Percentiles rank a stretch among this genome's conserved stretches.
phyloP scores from a whole-genome alignment of 2,113 vertebrate species.

The Passer montanus region DNA sequence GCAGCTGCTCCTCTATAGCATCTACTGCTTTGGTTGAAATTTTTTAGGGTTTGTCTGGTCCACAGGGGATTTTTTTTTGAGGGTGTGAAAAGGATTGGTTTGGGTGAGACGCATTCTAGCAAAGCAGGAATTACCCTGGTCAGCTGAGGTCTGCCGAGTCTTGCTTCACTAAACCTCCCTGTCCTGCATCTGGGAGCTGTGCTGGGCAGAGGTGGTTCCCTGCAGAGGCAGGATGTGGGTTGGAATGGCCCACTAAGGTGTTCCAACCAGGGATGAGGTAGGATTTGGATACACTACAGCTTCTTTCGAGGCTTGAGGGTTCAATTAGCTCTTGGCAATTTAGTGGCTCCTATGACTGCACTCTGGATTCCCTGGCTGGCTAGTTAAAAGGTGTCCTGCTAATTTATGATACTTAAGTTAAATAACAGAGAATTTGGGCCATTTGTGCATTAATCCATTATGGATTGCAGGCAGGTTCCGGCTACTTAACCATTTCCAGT shows the following conservation, averaged over 20 bases:
- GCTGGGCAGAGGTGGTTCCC: background rate
- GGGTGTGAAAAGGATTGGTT: slow-evolving; percentile 11
- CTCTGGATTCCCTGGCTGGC: background rate
- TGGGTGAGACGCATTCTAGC: background rate
- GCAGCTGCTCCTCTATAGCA: background rate
- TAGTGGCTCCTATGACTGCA: background rate
- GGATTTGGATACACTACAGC: background rate
- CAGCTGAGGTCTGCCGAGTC: background rate
- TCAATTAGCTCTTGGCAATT: background rate
- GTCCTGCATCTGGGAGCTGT: background rate
- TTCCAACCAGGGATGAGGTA: background rate
- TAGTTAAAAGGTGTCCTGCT: background rate
- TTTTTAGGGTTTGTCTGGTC: slow-evolving; percentile 10
- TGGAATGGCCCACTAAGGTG: background rate
- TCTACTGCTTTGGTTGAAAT: background rate
- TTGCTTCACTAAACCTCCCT: background rate
- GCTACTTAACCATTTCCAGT: background rate
- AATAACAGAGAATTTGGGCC: background rate
- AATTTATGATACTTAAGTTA: background rate
- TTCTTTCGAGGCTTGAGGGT: background rate
- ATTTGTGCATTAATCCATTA: background rate
- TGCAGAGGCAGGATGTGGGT: background rate
- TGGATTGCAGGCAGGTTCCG: background rate
- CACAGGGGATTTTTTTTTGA: background rate
- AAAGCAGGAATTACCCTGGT: background rate